Evolutionary conservation across 2,888 invertebrate genomes (phyloP), one percentile per base, ranked within the genome.

Genomic region (Platycheirus rosarum): DNA sequence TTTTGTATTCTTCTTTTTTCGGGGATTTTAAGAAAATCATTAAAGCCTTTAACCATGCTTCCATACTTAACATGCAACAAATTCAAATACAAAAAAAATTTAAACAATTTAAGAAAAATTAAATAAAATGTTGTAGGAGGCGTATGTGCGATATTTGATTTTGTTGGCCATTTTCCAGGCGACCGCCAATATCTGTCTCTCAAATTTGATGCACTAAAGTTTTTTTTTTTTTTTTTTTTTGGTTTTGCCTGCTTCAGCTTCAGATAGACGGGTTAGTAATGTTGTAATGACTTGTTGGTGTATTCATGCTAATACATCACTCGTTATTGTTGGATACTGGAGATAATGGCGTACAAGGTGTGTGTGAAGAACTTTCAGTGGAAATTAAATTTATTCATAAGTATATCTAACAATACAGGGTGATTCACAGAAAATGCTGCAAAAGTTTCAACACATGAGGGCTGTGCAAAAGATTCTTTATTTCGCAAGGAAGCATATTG

Each of bases 171-270:
- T 42, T 57, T 44, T 73, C 82, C 82, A 82, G 77, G 63, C 82
- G 73, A 82, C 76, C 77, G 71, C 82, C 82, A 82, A 76, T 82
- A 48, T 63, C 66, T 68, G 82, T 77, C 76, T 73, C 62, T 76
- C 77, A 68, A 49, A 55, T 82, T 82, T 73, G 77, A 76, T 82
- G 82, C 73, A 68, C 77, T 82, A 76, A 77, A 62, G 35, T 16
- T 9, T n/a, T n/a, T n/a, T n/a, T n/a, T n/a, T n/a, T n/a, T n/a
- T n/a, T n/a, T n/a, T n/a, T n/a, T n/a, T n/a, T n/a, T n/a, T n/a
- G n/a, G n/a, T n/a, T 57, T 57, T 57, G 13, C 35, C 48, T 32
- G 26, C 16, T 42, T 32, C 29, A 6, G 18, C n/a, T 16, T 13
- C 49, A 40, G 26, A 35, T 35, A 0, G 62, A 71, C n/a, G 76